Evolutionary conservation across 2,888 invertebrate species (phyloP).

Genomic region (Anagyrus pseudococci): DNA sequence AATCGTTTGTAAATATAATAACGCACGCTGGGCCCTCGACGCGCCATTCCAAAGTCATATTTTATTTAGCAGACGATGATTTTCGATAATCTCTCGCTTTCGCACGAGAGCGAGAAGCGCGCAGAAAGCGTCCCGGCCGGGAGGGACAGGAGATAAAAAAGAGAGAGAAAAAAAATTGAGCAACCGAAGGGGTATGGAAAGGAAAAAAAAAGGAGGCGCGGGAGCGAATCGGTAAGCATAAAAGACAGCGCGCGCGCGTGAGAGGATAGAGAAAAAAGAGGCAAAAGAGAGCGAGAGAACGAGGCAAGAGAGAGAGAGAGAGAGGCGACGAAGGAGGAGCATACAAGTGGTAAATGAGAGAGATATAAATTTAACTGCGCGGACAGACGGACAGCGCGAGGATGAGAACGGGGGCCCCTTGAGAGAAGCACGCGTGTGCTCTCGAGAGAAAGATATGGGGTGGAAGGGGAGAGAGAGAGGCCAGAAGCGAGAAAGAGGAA

Average conservation of each 20-base stretch:
- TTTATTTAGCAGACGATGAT: background rate
- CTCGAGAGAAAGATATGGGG: slow-evolving; percentile 16
- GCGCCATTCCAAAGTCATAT: too few species aligned
- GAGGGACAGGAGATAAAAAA: background rate
- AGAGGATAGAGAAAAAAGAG: too few species aligned
- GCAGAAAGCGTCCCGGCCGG: background rate
- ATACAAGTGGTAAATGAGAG: slow-evolving; percentile 33
- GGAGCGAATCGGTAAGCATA: background rate
- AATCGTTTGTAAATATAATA: too few species aligned
- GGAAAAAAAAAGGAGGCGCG: too few species aligned
- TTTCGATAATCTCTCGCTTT: background rate
- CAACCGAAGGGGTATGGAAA: too few species aligned
- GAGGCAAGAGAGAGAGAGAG: slow-evolving; percentile 3
- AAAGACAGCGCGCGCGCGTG: too few species aligned
- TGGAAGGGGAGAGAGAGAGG: slow-evolving; percentile 4
- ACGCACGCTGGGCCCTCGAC: too few species aligned
- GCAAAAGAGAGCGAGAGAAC: too few species aligned
- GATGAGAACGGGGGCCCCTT: slow-evolving; percentile 17
- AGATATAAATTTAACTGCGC: slow-evolving; percentile 37
- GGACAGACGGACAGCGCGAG: slow-evolving; percentile 36
- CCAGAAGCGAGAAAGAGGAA: slow-evolving; percentile 10
- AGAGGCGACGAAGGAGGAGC: slow-evolving; percentile 7
- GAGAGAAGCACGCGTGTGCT: too few species aligned
- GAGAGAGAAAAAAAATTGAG: background rate
- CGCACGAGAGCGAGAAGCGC: background rate